Evolutionary conservation across 2,888 invertebrate species (phyloP).

Genomic region (Lasioglossum lativentre): DNA sequence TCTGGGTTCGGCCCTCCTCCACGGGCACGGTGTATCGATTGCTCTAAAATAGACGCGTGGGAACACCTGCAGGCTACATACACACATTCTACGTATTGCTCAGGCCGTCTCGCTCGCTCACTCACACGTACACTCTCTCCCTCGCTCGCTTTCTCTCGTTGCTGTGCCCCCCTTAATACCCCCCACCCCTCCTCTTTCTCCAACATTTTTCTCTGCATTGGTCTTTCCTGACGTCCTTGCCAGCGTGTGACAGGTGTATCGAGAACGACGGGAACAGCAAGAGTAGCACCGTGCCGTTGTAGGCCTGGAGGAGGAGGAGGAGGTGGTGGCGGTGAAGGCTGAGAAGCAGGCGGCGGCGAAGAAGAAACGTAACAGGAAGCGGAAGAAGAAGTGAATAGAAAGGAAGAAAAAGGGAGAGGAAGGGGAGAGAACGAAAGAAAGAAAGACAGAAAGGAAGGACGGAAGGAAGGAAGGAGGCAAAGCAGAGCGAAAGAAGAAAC

Average conservation of each 20-base stretch:
- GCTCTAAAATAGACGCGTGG: slow-evolving; percentile 82
- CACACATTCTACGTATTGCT: slow-evolving; percentile 58
- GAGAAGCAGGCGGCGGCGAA: slow-evolving; percentile 44
- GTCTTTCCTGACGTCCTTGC: slow-evolving; percentile 66
- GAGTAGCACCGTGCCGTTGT: slow-evolving; percentile 56
- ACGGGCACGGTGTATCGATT: slow-evolving; percentile 80
- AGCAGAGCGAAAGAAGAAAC: slow-evolving; percentile 31
- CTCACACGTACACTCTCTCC: slow-evolving; percentile 40
- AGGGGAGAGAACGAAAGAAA: slow-evolving; percentile 81
- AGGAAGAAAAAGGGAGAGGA: slow-evolving; percentile 44
- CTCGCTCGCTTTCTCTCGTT: slow-evolving; percentile 42
- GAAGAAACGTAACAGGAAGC: slow-evolving; percentile 63
- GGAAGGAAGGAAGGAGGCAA: slow-evolving; percentile 73
- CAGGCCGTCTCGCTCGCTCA: slow-evolving; percentile 42
- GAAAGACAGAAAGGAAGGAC: slow-evolving; percentile 81
- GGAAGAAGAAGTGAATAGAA: slow-evolving; percentile 62
- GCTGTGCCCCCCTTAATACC: slow-evolving; percentile 15
- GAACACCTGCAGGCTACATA: slow-evolving; percentile 80
- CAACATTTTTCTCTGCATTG: slow-evolving; percentile 52
- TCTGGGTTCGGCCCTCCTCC: slow-evolving; percentile 67
- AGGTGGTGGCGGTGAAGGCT: slow-evolving; percentile 64
- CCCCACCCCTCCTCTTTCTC: slow-evolving; percentile 50
- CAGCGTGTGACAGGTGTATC: slow-evolving; percentile 74
- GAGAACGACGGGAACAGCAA: slow-evolving; percentile 62
- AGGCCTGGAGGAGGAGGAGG: slow-evolving; percentile 60